Base-by-base conservation (phyloP, 2,113 vertebrate species). In the Carassius carassius region DNA sequence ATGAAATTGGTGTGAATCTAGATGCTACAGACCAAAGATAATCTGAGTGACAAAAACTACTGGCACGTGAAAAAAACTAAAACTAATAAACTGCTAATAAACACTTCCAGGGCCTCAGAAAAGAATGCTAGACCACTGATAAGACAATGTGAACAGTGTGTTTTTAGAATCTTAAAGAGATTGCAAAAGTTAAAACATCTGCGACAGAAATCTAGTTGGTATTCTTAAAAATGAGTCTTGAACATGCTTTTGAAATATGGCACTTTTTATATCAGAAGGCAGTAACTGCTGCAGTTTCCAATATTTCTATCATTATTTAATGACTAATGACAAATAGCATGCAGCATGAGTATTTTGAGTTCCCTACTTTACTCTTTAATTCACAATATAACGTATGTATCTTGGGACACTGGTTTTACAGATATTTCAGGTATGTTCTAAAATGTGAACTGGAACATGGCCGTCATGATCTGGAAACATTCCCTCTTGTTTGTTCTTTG, bases 371-470 rank as follows among this genome's bases (percentile, higher is more conserved):
- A 32, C 49, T 32, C 23, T 72, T 41, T 4, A 72, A 21, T 41
- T 75, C n/a, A 75, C 73, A 75, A 14, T 29, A 51, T 19, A 54
- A 4, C 6, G 51, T 17, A 11, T 12, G 47, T 32, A 54, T 49
- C 41, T 16, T 6, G 1, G 19, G 14, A 58, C 2, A 3, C 35
- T 17, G 11, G 5, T 60, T 60, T 60, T 78, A 5, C 29, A 23
- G 54, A 37, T 78, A 37, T 41, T 60, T 78, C 54, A 78, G 76
- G 54, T 21, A 37, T 78, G 17, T 78, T 35, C 75, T 35, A 77
- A 56, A 77, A 77, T 35, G 29, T 2, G 19, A 78, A 8, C 1
- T 5, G 1, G 19, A 58, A 60, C 75, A 58, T 58, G 12, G 6
- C 54, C 32, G 1, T 78, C 76, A 78, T 78, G 54, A 60, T 35